Percentiles rank a stretch among this genome's conserved stretches.
These are phyloP conservation scores for Takifugu rubripes DNA, from an alignment of 2,797 vertebrate genomes.

Conservation along the genomic window DNA sequence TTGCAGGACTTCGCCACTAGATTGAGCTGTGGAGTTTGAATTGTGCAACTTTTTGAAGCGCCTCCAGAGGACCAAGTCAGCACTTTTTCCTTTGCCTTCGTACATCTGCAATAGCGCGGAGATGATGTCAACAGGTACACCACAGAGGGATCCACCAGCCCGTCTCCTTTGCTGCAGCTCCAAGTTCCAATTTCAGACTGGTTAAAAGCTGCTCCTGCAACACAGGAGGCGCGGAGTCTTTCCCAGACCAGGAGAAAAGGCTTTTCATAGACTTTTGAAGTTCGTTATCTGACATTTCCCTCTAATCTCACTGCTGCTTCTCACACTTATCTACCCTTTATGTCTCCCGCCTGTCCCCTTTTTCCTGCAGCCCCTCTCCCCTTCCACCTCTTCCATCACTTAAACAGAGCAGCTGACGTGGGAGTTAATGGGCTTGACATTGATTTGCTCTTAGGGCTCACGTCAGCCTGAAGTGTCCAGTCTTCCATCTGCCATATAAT, in stretches of 20 bases:
- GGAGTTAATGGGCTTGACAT: slow-evolving; percentile 42
- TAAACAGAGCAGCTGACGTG: slow-evolving; percentile 23
- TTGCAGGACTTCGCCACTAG: slow-evolving; percentile 39
- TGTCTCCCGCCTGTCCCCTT: slow-evolving; percentile 2
- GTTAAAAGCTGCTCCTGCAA: not conserved
- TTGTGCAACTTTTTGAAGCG: slow-evolving; percentile 1
- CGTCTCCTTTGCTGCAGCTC: not conserved
- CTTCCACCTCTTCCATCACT: slow-evolving; percentile 18
- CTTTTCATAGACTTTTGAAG: slow-evolving; percentile 2
- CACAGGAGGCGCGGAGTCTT: not conserved
- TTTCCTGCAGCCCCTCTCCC: slow-evolving; percentile 5
- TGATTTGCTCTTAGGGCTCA: slow-evolving; percentile 46
- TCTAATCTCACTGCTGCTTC: slow-evolving; percentile 8
- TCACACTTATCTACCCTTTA: not conserved
- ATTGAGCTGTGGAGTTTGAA: slow-evolving; percentile 42
- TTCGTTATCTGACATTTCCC: slow-evolving; percentile 8
- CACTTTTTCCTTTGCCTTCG: too few relatives aligned
- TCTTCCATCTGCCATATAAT: slow-evolving; percentile 32
- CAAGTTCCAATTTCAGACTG: not conserved
- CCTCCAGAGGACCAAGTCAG: too few relatives aligned
- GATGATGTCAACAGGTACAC: slow-evolving; percentile 2
- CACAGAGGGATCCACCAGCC: not conserved
- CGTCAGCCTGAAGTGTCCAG: slow-evolving; percentile 7
- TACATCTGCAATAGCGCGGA: slow-evolving; percentile 1
- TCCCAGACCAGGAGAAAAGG: slow-evolving; percentile 3